phyloP scores from a whole-genome alignment of 92 coral and sea anemone genomes.

The Isaurus tuberculatus region DNA sequence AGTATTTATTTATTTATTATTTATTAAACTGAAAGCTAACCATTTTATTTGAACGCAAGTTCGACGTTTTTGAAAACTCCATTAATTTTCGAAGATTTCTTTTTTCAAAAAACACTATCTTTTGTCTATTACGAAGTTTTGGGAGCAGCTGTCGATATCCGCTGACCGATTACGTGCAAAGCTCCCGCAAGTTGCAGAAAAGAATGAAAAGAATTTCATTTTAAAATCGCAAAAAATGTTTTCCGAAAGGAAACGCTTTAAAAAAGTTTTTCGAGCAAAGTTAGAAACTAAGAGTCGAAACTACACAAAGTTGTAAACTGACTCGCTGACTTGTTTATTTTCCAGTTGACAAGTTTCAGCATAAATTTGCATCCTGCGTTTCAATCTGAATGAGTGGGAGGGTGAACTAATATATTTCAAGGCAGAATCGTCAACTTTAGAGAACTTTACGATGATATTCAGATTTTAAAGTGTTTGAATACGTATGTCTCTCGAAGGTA shows the following conservation, averaged over 20 bases:
- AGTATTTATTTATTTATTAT: no score
- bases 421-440: background rate
- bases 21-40: no score
- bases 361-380: constrained; percentile 14
- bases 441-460: background rate
- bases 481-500: background rate
- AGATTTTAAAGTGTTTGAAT: background rate
- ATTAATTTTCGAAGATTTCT: no score
- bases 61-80: no score
- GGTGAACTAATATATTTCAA: constrained; percentile 1
- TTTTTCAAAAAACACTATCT: no score
- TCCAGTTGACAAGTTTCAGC: background rate
- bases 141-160: background rate
- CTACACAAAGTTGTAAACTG: background rate
- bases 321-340: background rate
- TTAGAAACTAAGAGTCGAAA: background rate
- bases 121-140: constrained; percentile 2
- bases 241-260: background rate
- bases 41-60: no score
- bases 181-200: background rate
- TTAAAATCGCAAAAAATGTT: background rate
- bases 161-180: background rate
- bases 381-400: constrained; percentile 10
- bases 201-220: background rate
- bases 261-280: background rate